Base-by-base conservation (phyloP, 2,888 invertebrate species). In the Dolomedes plantarius region DNA sequence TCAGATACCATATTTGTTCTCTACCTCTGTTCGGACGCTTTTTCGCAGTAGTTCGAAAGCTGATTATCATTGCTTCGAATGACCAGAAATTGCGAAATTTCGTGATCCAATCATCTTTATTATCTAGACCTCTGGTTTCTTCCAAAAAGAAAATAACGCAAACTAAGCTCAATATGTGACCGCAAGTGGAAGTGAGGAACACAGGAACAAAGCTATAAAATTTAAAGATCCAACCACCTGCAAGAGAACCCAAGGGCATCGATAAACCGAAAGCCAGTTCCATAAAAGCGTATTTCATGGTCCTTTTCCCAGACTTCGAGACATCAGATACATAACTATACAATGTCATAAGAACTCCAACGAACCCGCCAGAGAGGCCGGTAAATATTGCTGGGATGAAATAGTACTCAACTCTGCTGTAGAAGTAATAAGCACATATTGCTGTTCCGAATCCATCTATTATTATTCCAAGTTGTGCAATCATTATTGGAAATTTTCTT, bases 201-300 rank as follows among this genome's bases (percentile, higher is more conserved):
- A 87, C 83, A 0, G 41, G 1, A 0, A 56, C 50, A n/a, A 69
- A 69, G 5, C 74, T 68, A 3, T n/a, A 1, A 13, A 27, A 64
- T 5, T 73, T 67, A 16, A 28, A 82, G 2, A 87, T 0, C 64
- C 31, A 73, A 9, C 87, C 87, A 3, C 87, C 87, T 0, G 67
- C 27, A 1, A 79, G 39, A 3, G 29, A 19, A 13, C 87, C 83
- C 6, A 87, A 23, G 87, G 93, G 93, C 90, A 93, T 93, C 56
- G 95, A 95, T 88, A 96, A 92, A 91, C 96, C 96, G 89, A 95
- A 93, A 74, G 89, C 83, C 64, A 87, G 28, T 41, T 89, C 87
- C 79, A 88, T 41, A 11, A 89, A 6, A 0, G 82, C 79, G 31
- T 85, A 78, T 62, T 87, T 79, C 39, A 88, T 41, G 3, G 88